Percentiles rank a stretch among this genome's conserved stretches.
Conservation (phyloP, 2,888 invertebrate species). For the Lamproptera curius region DNA sequence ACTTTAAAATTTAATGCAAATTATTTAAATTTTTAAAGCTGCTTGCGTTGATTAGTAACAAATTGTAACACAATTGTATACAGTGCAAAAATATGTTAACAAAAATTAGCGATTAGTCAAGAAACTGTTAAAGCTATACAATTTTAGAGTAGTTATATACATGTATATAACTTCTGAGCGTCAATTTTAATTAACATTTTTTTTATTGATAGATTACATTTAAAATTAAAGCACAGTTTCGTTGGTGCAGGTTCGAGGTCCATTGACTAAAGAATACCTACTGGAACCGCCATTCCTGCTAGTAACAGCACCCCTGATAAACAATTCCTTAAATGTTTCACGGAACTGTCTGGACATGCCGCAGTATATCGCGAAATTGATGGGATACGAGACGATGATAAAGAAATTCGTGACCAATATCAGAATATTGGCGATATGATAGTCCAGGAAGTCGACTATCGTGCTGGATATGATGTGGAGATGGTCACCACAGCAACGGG, state of each 20-base stretch:
- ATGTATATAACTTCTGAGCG: too few species aligned
- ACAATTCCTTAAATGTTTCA: constrained; percentile 93
- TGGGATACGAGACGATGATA: constrained; percentile 93
- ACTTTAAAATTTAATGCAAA: too few species aligned
- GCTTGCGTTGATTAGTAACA: too few species aligned
- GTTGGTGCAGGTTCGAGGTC: constrained; percentile 89
- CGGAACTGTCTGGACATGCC: constrained; percentile 97
- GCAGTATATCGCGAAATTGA: constrained; percentile 97
- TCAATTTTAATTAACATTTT: neutral
- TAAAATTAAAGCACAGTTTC: constrained; percentile 85
- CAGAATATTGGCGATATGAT: constrained; percentile 86
- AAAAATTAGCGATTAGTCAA: too few species aligned
- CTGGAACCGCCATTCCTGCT: constrained; percentile 84
- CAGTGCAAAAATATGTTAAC: too few species aligned
- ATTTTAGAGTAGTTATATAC: too few species aligned
- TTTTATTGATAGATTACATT: constrained; percentile 26
- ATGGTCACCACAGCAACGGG: constrained; percentile 90
- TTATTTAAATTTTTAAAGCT: too few species aligned
- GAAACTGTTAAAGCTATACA: too few species aligned
- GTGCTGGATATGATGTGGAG: constrained; percentile 89
- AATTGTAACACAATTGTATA: too few species aligned
- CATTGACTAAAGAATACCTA: constrained; percentile 89
- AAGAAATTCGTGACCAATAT: constrained; percentile 93
- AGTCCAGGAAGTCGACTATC: constrained; percentile 85
- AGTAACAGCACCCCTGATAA: constrained; percentile 81